Conservation (phyloP, 2,797 vertebrate species). For the Erethizon dorsatum region DNA sequence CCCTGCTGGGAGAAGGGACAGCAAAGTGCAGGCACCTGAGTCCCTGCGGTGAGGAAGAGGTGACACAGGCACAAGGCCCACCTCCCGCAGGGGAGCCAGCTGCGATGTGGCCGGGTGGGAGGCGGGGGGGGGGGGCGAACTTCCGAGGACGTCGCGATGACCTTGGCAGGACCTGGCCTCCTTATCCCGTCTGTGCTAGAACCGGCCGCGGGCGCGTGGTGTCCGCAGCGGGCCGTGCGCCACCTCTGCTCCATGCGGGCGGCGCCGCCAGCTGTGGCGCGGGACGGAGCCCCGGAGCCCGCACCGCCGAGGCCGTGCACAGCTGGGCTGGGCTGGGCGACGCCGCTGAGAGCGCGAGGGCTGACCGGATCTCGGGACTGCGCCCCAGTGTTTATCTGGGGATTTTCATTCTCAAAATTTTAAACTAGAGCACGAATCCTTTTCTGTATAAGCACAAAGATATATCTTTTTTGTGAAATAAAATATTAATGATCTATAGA, state of each 20-base stretch:
- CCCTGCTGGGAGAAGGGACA: neutral
- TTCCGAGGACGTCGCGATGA: neutral
- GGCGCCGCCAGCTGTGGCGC: neutral
- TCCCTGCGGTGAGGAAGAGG: neutral
- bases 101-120: neutral
- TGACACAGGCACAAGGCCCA: neutral
- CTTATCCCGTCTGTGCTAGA: neutral
- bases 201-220: too few relatives aligned
- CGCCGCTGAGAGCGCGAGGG: neutral
- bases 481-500: conserved; percentile 13
- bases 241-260: neutral
- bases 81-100: neutral
- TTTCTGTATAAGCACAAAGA: conserved; percentile 45
- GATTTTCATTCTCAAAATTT: conserved; percentile 62
- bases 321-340: neutral
- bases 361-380: neutral
- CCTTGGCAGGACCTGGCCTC: neutral
- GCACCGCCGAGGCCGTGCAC: too few relatives aligned
- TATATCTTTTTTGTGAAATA: neutral
- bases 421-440: neutral
- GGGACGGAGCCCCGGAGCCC: neutral
- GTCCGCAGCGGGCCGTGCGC: neutral
- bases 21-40: neutral
- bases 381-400: conserved; percentile 30
- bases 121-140: neutral